Evolutionary conservation across 2,888 invertebrate species (phyloP).

Genomic region (Stictocephala bisonia): DNA sequence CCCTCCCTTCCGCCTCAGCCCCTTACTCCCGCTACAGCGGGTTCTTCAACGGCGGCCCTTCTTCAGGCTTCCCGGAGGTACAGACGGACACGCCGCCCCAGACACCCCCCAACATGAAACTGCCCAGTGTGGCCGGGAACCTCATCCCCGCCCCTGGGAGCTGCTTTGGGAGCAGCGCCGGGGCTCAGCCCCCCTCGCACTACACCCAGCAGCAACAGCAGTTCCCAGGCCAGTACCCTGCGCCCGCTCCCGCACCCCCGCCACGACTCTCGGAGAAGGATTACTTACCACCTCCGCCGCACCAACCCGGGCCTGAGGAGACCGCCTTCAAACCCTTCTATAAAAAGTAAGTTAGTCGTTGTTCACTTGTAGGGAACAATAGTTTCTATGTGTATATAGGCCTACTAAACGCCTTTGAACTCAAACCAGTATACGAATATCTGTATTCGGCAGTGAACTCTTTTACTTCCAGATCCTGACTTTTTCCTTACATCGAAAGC

Average conservation of each 20-base stretch:
- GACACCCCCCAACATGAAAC: slow-evolving; percentile 94
- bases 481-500: no score
- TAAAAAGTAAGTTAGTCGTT: slow-evolving; percentile 89
- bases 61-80: slow-evolving; percentile 85
- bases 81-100: slow-evolving; percentile 91
- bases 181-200: slow-evolving; percentile 12
- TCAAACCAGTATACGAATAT: no score
- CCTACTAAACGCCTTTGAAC: no score
- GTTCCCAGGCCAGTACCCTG: slow-evolving; percentile 60
- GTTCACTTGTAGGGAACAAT: no score
- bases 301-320: slow-evolving; percentile 64
- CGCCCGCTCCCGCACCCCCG: slow-evolving; percentile 63
- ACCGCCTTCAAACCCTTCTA: slow-evolving; percentile 91
- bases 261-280: slow-evolving; percentile 64
- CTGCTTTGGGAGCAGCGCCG: slow-evolving; percentile 62
- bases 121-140: slow-evolving; percentile 82
- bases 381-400: no score
- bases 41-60: slow-evolving; percentile 59
- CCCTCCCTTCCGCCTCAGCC: slow-evolving; percentile 65
- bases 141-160: slow-evolving; percentile 65
- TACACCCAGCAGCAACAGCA: slow-evolving; percentile 28
- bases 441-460: no score
- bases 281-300: slow-evolving; percentile 67
- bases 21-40: slow-evolving; percentile 65
- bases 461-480: no score